phyloP scores from a whole-genome alignment of 2,113 vertebrate species.

The Rhinoderma darwinii region DNA sequence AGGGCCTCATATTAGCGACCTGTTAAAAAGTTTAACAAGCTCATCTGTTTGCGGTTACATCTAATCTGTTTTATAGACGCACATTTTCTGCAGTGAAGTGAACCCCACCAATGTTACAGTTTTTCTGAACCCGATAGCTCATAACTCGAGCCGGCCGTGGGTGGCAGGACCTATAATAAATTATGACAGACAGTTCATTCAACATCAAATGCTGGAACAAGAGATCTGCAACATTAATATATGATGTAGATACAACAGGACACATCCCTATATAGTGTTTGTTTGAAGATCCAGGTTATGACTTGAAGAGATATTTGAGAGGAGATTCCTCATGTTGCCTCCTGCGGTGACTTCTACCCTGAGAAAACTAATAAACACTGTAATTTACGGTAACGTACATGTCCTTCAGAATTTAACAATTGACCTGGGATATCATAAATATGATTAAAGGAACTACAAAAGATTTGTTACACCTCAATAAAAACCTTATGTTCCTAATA shows the following conservation, averaged over 20 bases:
- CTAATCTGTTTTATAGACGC: slow-evolving; percentile 34
- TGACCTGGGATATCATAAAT: slow-evolving; percentile 9
- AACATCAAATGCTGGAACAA: not conserved
- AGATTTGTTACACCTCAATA: not conserved
- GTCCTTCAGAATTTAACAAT: not conserved
- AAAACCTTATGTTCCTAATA: slow-evolving; percentile 39
- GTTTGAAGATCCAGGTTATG: slow-evolving; percentile 8
- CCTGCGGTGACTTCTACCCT: slow-evolving; percentile 26
- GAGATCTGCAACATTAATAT: not conserved
- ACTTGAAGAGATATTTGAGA: not conserved
- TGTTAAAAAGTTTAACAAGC: slow-evolving; percentile 17
- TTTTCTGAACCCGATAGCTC: not conserved
- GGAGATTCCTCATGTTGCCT: not conserved
- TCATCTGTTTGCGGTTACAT: slow-evolving; percentile 41
- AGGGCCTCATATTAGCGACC: slow-evolving; percentile 2
- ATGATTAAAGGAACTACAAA: slow-evolving; percentile 33
- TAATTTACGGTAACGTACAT: slow-evolving; percentile 12
- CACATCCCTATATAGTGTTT: not conserved
- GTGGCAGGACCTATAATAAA: not conserved
- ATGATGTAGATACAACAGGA: not conserved
- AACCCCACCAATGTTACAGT: slow-evolving; percentile 16
- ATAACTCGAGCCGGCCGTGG: not conserved
- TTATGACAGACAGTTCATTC: not conserved
- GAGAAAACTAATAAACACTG: slow-evolving; percentile 15
- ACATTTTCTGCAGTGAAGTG: not conserved